A percentile compares a stretch with the other conserved stretches of the same genome.
These are phyloP conservation scores for Poicephalus meyeri DNA, from an alignment of 2,113 vertebrate species.

Conservation along the genomic window DNA sequence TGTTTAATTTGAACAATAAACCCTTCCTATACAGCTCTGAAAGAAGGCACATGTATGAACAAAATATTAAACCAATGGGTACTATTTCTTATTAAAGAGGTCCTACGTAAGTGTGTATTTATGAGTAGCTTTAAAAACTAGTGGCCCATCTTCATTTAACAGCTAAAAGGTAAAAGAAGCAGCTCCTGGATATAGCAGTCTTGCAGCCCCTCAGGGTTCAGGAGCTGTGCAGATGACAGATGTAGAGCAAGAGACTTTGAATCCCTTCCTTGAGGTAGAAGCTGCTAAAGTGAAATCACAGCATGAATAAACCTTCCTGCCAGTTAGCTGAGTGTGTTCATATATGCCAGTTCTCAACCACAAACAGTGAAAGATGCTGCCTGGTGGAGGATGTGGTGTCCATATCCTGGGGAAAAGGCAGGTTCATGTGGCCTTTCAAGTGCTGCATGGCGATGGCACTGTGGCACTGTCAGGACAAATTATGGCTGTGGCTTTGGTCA, in stretches of 20 bases:
- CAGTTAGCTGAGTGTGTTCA: slow-evolving; percentile 19
- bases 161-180: background rate
- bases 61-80: background rate
- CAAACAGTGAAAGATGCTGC: slow-evolving; percentile 57
- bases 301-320: slow-evolving; percentile 50
- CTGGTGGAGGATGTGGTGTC: slow-evolving; percentile 68
- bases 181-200: background rate
- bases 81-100: background rate
- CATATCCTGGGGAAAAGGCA: slow-evolving; percentile 44
- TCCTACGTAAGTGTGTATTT: background rate
- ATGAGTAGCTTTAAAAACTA: background rate
- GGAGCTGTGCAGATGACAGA: background rate
- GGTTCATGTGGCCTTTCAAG: background rate
- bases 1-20: background rate
- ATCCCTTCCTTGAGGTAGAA: background rate
- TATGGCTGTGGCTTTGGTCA: background rate
- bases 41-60: background rate
- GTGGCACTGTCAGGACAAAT: background rate
- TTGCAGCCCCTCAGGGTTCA: background rate
- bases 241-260: background rate
- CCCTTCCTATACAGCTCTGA: background rate
- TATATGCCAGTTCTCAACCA: slow-evolving; percentile 66
- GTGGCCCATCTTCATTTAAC: background rate
- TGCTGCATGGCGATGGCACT: slow-evolving; percentile 1
- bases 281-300: slow-evolving; percentile 66